Evolutionary conservation across 2,888 invertebrate species (phyloP), one percentile per base, ranked within the genome.

Genomic region (Andrena dorsata): DNA sequence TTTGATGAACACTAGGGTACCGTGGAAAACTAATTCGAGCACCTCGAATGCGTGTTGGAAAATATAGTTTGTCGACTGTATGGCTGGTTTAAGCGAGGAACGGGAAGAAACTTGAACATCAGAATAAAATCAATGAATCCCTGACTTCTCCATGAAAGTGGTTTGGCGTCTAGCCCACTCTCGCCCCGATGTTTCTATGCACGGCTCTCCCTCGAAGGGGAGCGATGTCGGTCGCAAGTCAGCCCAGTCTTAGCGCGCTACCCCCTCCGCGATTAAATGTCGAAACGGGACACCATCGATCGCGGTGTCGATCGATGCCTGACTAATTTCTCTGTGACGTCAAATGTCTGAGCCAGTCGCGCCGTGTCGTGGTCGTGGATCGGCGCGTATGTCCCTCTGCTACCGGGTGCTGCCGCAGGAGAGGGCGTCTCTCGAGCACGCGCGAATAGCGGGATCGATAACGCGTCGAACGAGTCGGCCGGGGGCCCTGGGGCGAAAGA

Each of bases 371-470:
- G 85, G 87, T 89, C 86, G 86, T 86, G 76, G 84, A 87, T 85
- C 76, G 84, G 65, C 72, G 81, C 51, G 65, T 76, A 85, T 64
- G 56, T 56, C 56, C 41, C 41, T 56, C 26, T 23, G 51, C 75
- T 66, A 76, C 26, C 60, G 47, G 41, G 60, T 70, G 63, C 65
- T 72, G 80, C 82, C 77, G 82, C 73, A 79, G 41, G 71, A 65
- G 80, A 84, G 82, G 84, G 83, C 80, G 86, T 85, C 86, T 82
- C 76, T 87, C 80, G 91, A 88, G 91, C 92, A 92, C 88, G 92
- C 92, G 92, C 92, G 82, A 81, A 79, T 78, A 41, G 61, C 32
- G 53, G 85, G 88, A 92, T 93, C 92, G 92, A 93, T 93, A 93
- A 75, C 82, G 77, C 72, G 76, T 77, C 81, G 76, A 84, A 82